These are phyloP conservation scores for Orycteropus afer DNA, from an alignment of 2,113 vertebrate species.

Conservation along the genomic window DNA sequence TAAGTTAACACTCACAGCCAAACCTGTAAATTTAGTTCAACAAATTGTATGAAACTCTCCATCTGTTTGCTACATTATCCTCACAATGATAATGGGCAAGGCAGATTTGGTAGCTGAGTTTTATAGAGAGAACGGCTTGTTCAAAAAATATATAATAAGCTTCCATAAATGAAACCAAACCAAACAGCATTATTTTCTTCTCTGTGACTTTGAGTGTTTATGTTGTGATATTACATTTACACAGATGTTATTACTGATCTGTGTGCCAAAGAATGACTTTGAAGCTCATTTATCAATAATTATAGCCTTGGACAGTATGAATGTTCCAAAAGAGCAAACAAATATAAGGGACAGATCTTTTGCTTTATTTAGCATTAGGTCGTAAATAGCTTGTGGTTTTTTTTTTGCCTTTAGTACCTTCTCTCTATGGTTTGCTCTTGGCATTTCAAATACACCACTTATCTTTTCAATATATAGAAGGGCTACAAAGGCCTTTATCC, in stretches of 20 bases:
- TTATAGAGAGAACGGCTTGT: slow-evolving; percentile 74
- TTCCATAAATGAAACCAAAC: slow-evolving; percentile 69
- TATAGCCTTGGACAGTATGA: slow-evolving; percentile 66
- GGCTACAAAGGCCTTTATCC: neutral
- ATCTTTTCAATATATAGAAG: neutral
- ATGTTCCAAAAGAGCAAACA: slow-evolving; percentile 62
- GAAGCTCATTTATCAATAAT: slow-evolving; percentile 69
- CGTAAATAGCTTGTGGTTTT: neutral
- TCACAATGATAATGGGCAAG: slow-evolving; percentile 72
- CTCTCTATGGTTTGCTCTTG: slow-evolving; percentile 10
- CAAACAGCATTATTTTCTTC: slow-evolving; percentile 73
- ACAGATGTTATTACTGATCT: slow-evolving; percentile 60
- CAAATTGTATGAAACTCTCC: slow-evolving; percentile 80
- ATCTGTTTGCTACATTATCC: slow-evolving; percentile 81
- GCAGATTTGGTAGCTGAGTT: slow-evolving; percentile 80
- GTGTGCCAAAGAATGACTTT: slow-evolving; percentile 62
- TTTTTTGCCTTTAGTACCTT: neutral
- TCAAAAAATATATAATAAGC: slow-evolving; percentile 76
- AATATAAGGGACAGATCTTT: neutral
- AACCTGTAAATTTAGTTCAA: slow-evolving; percentile 84
- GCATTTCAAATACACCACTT: neutral
- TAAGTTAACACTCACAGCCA: slow-evolving; percentile 75
- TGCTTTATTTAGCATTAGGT: slow-evolving; percentile 49
- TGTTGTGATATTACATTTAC: slow-evolving; percentile 74
- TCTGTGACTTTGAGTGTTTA: slow-evolving; percentile 72